Base-by-base conservation (phyloP, 2,797 vertebrate species). In the Argya squamiceps region DNA sequence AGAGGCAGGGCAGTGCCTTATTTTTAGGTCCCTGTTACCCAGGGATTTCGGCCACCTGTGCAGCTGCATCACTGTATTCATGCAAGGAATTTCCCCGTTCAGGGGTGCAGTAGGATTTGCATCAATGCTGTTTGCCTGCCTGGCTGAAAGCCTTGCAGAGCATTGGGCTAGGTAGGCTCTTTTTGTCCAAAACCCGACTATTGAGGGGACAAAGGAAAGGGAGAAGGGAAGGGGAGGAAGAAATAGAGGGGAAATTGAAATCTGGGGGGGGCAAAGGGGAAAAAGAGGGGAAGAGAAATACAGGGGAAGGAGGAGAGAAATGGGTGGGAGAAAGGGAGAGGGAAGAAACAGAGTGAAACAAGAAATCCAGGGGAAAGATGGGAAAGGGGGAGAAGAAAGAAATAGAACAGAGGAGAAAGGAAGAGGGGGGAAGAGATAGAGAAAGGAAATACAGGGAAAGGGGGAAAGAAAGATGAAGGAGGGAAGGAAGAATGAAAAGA, bases 31-130 rank as follows among this genome's bases (percentile, higher is more conserved):
- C 0, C 0, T 55, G 81, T 87, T 91, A 91, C 81, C 60, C 92
- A 91, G 84, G 75, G 92, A 95, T 92, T 94, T 91, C 9, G 21
- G 81, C 94, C 92, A 96, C 94, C 95, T 96, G 88, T 93, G 88
- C 81, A 74, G 84, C 81, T 95, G 90, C 77, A 79, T 92, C 84
- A 92, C 47, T 2, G 15, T 82, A 67, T 43, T 60, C 78, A 34
- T 22, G 67, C 52, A 16, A 87, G 75, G 78, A 87, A 94, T 92
- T 83, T 55, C 41, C 77, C 60, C 0, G 7, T 32, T 85, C 58
- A 56, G 71, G 18, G 5, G 27, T 77, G 37, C 67, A 46, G 41
- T 14, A 63, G 39, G 58, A 55, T 80, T 84, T 91, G 49, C 81
- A 74, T 67, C 46, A 8, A 15, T 59, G 52, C 47, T 15, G 5